These are phyloP conservation scores for Andrena chrysosceles DNA, from an alignment of 2,888 invertebrate species.

Conservation along the genomic window DNA sequence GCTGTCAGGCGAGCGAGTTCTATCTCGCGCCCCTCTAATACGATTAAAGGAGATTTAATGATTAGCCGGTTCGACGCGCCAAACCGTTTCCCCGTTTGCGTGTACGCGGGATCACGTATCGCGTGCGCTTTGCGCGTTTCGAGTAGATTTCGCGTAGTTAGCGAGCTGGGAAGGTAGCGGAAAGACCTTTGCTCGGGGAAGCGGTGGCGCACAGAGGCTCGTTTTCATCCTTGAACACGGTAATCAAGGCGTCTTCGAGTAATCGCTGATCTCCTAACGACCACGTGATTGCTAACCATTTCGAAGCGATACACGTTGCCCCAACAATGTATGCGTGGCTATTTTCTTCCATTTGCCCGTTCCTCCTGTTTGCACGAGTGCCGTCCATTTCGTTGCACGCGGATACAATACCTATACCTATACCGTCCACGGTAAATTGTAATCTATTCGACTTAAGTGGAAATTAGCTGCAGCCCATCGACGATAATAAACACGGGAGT, in stretches of 20 bases:
- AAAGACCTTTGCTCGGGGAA: constrained; percentile 8
- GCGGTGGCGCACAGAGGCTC: constrained; percentile 16
- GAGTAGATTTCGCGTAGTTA: constrained; percentile 39
- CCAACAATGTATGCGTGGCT: constrained; percentile 29
- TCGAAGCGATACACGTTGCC: not conserved
- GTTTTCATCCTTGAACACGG: constrained; percentile 44
- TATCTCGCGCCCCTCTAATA: not conserved
- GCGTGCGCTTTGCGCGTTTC: constrained; percentile 17
- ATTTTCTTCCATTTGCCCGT: constrained; percentile 35
- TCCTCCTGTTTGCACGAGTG: not conserved
- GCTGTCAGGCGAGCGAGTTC: constrained; percentile 10
- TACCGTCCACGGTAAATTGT: constrained; percentile 5
- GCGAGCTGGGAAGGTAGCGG: constrained; percentile 25
- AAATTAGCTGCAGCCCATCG: constrained; percentile 45
- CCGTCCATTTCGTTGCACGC: not conserved
- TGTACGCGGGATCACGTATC: constrained; percentile 15
- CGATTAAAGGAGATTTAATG: constrained; percentile 14
- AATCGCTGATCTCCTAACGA: constrained; percentile 52
- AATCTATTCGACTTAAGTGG: constrained; percentile 21
- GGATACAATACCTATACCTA: not conserved
- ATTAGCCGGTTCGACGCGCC: constrained; percentile 14
- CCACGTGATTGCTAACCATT: constrained; percentile 35
- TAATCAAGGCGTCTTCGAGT: constrained; percentile 33
- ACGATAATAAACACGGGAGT: constrained; percentile 30
- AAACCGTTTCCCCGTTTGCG: constrained; percentile 19